These are phyloP conservation scores for Semaprochilodus insignis DNA, from an alignment of 2,797 vertebrate genomes.

Conservation along the genomic window DNA sequence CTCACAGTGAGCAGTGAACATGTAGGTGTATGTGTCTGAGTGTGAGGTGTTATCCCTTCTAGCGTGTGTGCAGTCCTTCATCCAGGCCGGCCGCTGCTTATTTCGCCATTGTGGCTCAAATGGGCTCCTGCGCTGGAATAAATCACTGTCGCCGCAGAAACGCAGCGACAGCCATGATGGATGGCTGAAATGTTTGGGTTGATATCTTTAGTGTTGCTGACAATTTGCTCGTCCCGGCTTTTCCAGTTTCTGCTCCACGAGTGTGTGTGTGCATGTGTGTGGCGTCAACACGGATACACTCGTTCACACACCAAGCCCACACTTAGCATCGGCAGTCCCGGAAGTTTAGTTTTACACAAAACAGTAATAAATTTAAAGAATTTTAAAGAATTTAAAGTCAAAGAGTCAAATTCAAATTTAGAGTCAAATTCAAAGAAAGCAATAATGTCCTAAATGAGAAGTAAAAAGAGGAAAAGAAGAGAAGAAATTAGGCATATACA, in stretches of 20 bases:
- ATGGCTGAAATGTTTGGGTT: constrained; percentile 84
- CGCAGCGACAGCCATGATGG: constrained; percentile 82
- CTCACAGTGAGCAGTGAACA: background rate
- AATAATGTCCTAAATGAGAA: too few species aligned
- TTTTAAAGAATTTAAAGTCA: too few species aligned
- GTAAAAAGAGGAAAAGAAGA: too few species aligned
- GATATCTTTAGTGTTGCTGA: constrained; percentile 87
- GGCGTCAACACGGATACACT: constrained; percentile 67
- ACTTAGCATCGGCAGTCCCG: background rate
- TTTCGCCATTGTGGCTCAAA: constrained; percentile 71
- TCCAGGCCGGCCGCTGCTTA: constrained; percentile 49
- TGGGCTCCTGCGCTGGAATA: constrained; percentile 81
- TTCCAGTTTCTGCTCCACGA: constrained; percentile 67
- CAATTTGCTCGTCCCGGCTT: constrained; percentile 82
- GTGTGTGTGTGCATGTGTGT: constrained; percentile 63
- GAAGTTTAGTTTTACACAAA: background rate
- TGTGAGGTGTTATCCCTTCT: constrained; percentile 49
- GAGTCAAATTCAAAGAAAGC: too few species aligned
- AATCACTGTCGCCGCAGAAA: constrained; percentile 85
- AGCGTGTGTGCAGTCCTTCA: constrained; percentile 50
- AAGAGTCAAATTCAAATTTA: too few species aligned
- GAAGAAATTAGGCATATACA: too few species aligned
- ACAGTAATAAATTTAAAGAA: too few species aligned
- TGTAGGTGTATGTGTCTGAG: constrained; percentile 32
- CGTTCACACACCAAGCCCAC: constrained; percentile 28